phyloP scores from a whole-genome alignment of 2,797 vertebrate species.

The Ibycter americanus region DNA sequence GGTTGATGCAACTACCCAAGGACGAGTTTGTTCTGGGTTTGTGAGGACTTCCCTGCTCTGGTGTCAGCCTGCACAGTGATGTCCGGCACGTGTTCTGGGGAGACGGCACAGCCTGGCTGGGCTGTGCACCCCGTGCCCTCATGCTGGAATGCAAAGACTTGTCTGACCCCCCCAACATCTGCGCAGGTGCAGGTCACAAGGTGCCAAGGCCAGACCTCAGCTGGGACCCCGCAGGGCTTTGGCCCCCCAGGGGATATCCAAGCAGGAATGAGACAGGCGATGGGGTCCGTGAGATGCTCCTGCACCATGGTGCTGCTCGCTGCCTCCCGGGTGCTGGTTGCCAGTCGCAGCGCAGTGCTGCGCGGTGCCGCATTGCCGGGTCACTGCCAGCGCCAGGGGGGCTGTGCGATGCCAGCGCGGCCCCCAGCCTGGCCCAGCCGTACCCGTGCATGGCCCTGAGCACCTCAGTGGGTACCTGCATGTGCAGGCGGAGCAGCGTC shows the following conservation, averaged over 20 bases:
- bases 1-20: rapidly evolving
- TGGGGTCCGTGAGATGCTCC: not conserved
- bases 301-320: rapidly evolving
- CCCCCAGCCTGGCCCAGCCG: not conserved
- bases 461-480: not conserved
- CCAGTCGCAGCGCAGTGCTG: not conserved
- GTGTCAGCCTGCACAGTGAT: not conserved
- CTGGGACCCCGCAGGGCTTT: rapidly evolving
- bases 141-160: no score
- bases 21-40: not conserved
- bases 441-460: not conserved
- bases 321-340: not conserved
- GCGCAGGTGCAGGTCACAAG: rapidly evolving
- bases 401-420: not conserved
- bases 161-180: rapidly evolving
- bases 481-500: not conserved
- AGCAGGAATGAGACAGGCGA: rapidly evolving
- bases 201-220: not conserved
- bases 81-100: rapidly evolving
- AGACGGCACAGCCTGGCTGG: not conserved
- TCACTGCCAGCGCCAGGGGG: rapidly evolving
- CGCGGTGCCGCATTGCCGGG: rapidly evolving
- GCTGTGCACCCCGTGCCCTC: not conserved
- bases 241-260: not conserved
- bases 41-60: not conserved